Evolutionary conservation across 2,797 vertebrate genomes (phyloP).

Genomic region (Perodicticus potto): DNA sequence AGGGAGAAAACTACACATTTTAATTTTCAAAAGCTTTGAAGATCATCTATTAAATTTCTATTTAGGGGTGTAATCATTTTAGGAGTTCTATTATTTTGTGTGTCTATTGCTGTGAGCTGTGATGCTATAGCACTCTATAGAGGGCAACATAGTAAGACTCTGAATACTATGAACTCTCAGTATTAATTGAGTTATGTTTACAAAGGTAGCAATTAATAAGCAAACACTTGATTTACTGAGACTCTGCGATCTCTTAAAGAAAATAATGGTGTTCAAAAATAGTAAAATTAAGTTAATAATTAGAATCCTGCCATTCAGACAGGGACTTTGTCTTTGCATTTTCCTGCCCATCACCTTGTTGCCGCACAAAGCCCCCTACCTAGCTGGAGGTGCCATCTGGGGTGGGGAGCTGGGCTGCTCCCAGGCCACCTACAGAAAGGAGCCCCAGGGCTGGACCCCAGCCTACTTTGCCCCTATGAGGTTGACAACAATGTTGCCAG

Average conservation of each 20-base stretch:
- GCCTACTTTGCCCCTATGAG: neutral
- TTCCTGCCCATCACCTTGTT: neutral
- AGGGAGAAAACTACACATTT: neutral
- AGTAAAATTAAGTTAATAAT: neutral
- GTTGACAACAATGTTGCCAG: neutral
- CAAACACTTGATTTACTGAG: neutral
- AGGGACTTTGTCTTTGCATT: neutral
- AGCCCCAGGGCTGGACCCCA: no score
- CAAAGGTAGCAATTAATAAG: neutral
- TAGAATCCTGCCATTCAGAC: neutral
- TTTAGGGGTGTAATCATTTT: neutral
- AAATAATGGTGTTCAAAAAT: neutral
- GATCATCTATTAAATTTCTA: neutral
- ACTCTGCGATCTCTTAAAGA: no score
- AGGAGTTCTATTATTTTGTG: neutral
- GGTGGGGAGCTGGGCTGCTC: accelerated
- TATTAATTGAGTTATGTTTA: neutral
- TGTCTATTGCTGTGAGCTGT: no score
- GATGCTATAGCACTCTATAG: no score
- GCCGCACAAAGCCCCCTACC: neutral
- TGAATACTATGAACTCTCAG: no score
- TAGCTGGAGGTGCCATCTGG: accelerated
- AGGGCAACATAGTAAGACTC: no score
- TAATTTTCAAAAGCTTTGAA: neutral
- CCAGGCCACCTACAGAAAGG: accelerated